phyloP scores from a whole-genome alignment of 2,113 vertebrate genomes.

The Daphoenositta chrysoptera region DNA sequence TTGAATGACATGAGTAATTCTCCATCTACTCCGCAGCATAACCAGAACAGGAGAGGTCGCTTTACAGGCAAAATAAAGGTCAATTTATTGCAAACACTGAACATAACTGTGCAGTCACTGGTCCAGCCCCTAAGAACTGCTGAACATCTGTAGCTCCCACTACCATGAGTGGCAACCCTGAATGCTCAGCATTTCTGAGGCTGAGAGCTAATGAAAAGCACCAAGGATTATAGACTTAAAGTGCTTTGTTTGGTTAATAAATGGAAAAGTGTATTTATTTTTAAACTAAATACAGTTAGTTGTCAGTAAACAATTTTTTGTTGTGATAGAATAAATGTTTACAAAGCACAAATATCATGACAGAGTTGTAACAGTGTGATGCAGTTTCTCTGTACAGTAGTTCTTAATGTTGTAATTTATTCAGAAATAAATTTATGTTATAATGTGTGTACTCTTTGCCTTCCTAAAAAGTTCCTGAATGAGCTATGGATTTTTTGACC shows the following conservation, averaged over 20 bases:
- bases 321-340: slow-evolving; percentile 71
- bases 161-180: background rate
- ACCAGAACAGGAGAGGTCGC: background rate
- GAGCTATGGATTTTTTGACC: background rate
- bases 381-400: slow-evolving; percentile 63
- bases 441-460: background rate
- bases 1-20: background rate
- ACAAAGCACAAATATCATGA: slow-evolving; percentile 74
- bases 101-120: background rate
- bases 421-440: slow-evolving; percentile 75
- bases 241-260: slow-evolving; percentile 36
- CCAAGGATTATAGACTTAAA: background rate
- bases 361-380: slow-evolving; percentile 67
- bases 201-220: background rate
- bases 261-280: slow-evolving; percentile 63
- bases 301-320: slow-evolving; percentile 50
- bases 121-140: background rate
- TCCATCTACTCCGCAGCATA: background rate
- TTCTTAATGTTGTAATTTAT: slow-evolving; percentile 57
- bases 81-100: background rate
- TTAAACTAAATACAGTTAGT: slow-evolving; percentile 51
- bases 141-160: background rate
- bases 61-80: background rate
- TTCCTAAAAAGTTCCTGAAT: background rate
- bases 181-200: slow-evolving; percentile 2